These are phyloP conservation scores for Gymnocheta viridis DNA, from an alignment of 2,888 invertebrate species.

Conservation along the genomic window DNA sequence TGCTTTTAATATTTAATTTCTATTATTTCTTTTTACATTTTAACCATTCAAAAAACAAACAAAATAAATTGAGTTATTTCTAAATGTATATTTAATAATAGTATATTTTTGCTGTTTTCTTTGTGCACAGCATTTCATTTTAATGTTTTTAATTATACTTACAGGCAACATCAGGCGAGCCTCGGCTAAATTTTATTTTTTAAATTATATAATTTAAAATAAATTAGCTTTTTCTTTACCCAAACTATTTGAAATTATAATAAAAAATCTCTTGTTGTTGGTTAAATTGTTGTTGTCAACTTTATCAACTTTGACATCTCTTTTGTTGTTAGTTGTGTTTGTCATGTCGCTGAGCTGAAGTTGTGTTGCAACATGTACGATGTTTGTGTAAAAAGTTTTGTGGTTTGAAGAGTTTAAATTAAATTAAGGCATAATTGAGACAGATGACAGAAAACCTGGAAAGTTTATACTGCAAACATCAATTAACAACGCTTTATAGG, in stretches of 20 bases:
- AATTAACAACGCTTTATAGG: too few relatives aligned
- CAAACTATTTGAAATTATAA: constrained; percentile 45
- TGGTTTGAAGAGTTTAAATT: neutral
- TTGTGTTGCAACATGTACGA: too few relatives aligned
- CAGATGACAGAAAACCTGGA: too few relatives aligned
- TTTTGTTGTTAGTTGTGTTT: neutral
- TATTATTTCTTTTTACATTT: too few relatives aligned
- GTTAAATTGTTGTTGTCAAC: neutral
- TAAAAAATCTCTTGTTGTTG: neutral
- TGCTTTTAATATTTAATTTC: neutral
- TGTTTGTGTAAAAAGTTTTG: constrained; percentile 8
- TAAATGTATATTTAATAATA: constrained; percentile 47
- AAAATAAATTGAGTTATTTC: constrained; percentile 10
- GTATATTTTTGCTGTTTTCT: neutral
- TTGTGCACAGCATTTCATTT: constrained; percentile 24
- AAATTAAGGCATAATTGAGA: too few relatives aligned
- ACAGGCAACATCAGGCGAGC: neutral
- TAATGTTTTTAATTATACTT: constrained; percentile 21
- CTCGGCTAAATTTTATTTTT: neutral
- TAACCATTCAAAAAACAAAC: neutral
- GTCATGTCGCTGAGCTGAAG: neutral
- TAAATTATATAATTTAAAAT: constrained; percentile 26
- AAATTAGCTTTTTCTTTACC: neutral
- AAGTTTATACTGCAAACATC: too few relatives aligned
- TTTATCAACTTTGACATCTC: constrained; percentile 26